Conservation (phyloP, 2,888 invertebrate genomes). For the Leptinotarsa peninsularis region DNA sequence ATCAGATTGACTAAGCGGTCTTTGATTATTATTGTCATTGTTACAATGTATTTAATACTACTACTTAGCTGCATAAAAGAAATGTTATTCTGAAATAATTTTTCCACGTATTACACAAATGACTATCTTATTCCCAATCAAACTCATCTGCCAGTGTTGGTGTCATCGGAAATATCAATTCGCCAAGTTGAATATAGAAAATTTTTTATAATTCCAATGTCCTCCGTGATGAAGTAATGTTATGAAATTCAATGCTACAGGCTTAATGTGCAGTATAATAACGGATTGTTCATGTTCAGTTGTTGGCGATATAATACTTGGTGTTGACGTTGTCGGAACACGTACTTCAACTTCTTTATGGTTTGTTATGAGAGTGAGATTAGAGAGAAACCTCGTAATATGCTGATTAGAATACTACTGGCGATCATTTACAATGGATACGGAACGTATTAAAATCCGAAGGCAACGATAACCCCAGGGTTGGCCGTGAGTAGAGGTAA, state of each 20-base stretch:
- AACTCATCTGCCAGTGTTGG: background rate
- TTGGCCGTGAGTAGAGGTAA: background rate
- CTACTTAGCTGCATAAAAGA: no score
- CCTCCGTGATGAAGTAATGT: slow-evolving; percentile 19
- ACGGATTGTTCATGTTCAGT: slow-evolving; percentile 37
- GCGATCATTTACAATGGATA: slow-evolving; percentile 1
- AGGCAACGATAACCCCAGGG: slow-evolving; percentile 5
- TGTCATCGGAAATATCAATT: background rate
- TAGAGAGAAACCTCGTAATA: slow-evolving; percentile 8
- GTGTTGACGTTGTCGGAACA: slow-evolving; percentile 32
- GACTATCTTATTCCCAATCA: background rate
- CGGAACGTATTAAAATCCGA: background rate
- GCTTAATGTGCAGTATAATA: slow-evolving; percentile 43
- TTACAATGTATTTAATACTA: no score
- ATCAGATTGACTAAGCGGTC: no score
- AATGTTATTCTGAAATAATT: no score
- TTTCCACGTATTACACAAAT: background rate
- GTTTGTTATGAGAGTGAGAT: slow-evolving; percentile 17
- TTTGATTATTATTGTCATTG: no score
- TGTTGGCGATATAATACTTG: slow-evolving; percentile 27
- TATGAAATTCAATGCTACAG: slow-evolving; percentile 35
- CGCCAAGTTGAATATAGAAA: background rate
- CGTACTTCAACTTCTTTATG: slow-evolving; percentile 35
- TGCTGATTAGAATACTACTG: slow-evolving; percentile 17
- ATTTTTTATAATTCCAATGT: background rate